Conservation (phyloP, 2,797 vertebrate genomes). For the Acropternis orthonyx region DNA sequence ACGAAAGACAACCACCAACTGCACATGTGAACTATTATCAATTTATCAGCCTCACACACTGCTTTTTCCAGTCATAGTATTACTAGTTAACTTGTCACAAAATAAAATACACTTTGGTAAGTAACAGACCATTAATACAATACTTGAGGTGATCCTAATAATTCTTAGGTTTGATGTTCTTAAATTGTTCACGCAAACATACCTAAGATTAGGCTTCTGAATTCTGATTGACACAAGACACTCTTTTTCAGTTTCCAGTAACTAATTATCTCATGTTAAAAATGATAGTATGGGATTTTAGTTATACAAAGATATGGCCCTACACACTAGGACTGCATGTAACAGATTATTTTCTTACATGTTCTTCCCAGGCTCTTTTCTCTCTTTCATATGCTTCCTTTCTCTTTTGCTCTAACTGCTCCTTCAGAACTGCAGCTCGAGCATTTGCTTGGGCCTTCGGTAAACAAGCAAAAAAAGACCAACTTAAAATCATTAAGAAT, state of each 20-base stretch:
- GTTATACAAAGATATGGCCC: neutral
- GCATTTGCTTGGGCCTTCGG: conserved; percentile 88
- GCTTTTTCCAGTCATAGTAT: neutral
- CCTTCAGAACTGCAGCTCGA: conserved; percentile 90
- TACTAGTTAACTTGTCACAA: neutral
- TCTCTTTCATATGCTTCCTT: conserved; percentile 91
- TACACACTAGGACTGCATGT: rapidly evolving
- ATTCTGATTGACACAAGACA: neutral
- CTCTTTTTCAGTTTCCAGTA: neutral
- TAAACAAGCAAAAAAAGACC: neutral
- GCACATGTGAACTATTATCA: neutral
- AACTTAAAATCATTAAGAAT: neutral
- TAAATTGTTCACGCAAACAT: neutral
- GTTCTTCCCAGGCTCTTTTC: conserved; percentile 92
- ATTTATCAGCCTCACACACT: neutral
- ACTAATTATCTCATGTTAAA: neutral
- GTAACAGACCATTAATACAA: neutral
- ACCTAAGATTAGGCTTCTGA: neutral
- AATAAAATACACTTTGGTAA: neutral
- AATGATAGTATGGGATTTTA: neutral
- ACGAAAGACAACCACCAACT: neutral
- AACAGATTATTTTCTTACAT: conserved; percentile 78
- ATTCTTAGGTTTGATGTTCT: neutral
- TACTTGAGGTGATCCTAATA: neutral
- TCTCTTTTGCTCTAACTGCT: conserved; percentile 92